Evolutionary conservation across 2,888 invertebrate genomes (phyloP), one percentile per base, ranked within the genome.

Genomic region (Eristalis arbustorum): DNA sequence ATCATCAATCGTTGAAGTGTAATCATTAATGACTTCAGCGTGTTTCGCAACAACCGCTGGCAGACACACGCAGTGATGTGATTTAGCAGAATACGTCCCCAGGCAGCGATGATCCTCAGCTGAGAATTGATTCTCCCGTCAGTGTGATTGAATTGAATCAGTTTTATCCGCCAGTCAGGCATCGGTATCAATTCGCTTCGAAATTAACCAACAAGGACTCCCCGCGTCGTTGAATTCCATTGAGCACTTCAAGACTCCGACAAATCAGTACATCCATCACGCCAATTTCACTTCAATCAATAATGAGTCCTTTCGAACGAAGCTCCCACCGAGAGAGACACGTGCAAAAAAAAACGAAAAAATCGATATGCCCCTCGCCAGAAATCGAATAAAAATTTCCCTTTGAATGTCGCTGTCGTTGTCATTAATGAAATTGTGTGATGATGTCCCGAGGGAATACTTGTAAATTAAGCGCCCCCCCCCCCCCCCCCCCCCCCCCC

Each of bases 381-480:
- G 71, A 66, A 61, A 78, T 79, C 62, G 56, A 73, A 72, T 49
- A 14, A 61, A 68, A 73, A 66, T 25, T 62, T 40, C 69, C 31
- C 34, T 68, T 64, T 61, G 59, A 64, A 72, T 72, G 34, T 23
- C 49, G 59, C 25, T 66, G 71, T 37, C 37, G 13, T 37, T 37
- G 37, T 13, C 69, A 71, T 72, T 72, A 67, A 66, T 72, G 71
- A 67, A 79, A 79, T 79, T 73, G 66, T 62, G 31, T 40, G 66
- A 72, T 62, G 72, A 79, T 79, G 49, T 61, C 62, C 67, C 34
- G 37, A 40, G 66, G 79, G 73, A 79, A 79, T 79, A 18, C 49
- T 49, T 49, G 49, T 18, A 67, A 79, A 79, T 79, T 73, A 78
- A 78, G 64, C 61, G 64, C 49, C 49, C 25, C n/a, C n/a, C n/a